Evolutionary conservation across 2,797 vertebrate genomes (phyloP).

Genomic region (Lagodon rhomboides): DNA sequence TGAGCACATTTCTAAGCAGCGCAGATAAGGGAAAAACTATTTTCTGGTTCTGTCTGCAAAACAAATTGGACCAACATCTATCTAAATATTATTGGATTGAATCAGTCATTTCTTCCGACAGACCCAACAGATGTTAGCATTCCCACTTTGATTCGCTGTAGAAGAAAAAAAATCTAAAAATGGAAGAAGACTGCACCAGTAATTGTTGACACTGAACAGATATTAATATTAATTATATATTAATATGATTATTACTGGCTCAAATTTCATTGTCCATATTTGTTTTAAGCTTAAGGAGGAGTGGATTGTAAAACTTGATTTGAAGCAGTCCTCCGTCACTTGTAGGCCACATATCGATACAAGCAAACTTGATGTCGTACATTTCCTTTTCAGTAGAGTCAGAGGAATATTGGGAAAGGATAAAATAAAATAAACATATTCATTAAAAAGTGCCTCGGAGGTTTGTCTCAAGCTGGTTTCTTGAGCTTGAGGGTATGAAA

Average conservation of each 20-base stretch:
- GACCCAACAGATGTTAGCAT: conserved; percentile 65
- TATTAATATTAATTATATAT: too few species aligned
- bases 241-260: conserved; percentile 28
- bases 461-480: conserved; percentile 46
- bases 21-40: conserved; percentile 18
- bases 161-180: conserved; percentile 47
- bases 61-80: conserved; percentile 39
- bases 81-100: conserved; percentile 47
- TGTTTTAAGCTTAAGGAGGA: conserved; percentile 32
- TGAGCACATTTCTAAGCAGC: background rate
- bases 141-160: conserved; percentile 52
- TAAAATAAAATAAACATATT: conserved; percentile 56
- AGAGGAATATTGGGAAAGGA: conserved; percentile 24
- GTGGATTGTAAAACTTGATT: conserved; percentile 7
- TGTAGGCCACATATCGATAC: conserved; percentile 13
- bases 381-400: conserved; percentile 36
- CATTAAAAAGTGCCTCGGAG: conserved; percentile 47
- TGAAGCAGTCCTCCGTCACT: conserved; percentile 17
- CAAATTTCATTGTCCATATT: conserved; percentile 29
- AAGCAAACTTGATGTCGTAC: conserved; percentile 18
- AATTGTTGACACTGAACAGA: conserved; percentile 28
- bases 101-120: conserved; percentile 51
- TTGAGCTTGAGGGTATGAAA: conserved; percentile 67
- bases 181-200: conserved; percentile 21
- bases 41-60: conserved; percentile 23